Conservation (phyloP, 2,888 invertebrate species). For the Thera obeliscata region DNA sequence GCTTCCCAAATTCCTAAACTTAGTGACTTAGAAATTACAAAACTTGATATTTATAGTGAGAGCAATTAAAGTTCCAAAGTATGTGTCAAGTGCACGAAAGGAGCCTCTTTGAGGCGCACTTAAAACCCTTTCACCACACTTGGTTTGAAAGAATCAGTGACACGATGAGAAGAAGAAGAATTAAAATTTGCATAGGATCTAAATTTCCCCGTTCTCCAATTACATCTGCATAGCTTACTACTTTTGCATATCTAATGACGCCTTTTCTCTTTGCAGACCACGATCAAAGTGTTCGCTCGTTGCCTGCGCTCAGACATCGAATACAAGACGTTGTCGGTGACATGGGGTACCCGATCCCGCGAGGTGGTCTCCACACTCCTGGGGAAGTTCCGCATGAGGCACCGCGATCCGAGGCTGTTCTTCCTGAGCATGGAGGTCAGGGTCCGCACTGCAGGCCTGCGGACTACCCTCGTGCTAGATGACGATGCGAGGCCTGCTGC, state of each 20-base stretch:
- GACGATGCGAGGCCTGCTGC: slow-evolving; percentile 96
- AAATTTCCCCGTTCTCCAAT: slow-evolving; percentile 18
- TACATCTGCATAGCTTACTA: slow-evolving; percentile 6
- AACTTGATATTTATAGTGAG: slow-evolving; percentile 3
- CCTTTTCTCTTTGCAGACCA: slow-evolving; percentile 86
- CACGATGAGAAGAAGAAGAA: no score
- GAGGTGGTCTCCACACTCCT: slow-evolving; percentile 94
- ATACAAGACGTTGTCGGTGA: slow-evolving; percentile 96
- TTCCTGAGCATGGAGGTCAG: slow-evolving; percentile 97
- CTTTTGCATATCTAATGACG: slow-evolving; percentile 9
- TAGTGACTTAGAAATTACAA: not conserved
- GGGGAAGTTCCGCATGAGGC: slow-evolving; percentile 95
- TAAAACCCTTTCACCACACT: no score
- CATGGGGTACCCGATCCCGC: slow-evolving; percentile 93
- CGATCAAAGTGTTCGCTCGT: slow-evolving; percentile 95
- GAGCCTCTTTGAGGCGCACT: no score
- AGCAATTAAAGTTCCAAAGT: not conserved
- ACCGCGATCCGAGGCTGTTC: slow-evolving; percentile 95
- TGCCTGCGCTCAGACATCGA: slow-evolving; percentile 96
- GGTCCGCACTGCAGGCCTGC: slow-evolving; percentile 91
- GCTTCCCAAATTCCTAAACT: no score
- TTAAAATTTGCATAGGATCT: slow-evolving; percentile 14
- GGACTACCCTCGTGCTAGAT: slow-evolving; percentile 92
- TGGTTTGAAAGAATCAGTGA: no score
- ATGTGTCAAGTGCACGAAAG: no score